A percentile compares a stretch with the other conserved stretches of the same genome.
Evolutionary conservation across 2,113 vertebrate genomes (phyloP).

Genomic region (Furnarius figulus): DNA sequence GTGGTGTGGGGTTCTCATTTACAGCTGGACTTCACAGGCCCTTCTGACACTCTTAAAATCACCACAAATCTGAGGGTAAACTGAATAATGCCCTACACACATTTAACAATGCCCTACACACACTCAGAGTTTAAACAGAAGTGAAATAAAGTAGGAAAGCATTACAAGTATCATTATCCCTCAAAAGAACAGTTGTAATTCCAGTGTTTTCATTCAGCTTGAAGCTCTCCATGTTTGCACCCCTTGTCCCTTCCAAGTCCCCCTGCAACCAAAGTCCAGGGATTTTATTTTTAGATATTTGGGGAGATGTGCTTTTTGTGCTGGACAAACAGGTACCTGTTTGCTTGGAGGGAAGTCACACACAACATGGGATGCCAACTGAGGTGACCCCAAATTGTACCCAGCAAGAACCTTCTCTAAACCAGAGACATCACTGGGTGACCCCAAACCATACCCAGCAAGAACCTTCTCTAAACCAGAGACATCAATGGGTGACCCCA

Average conservation of each 20-base stretch:
- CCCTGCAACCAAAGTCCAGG: neutral
- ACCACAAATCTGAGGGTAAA: neutral
- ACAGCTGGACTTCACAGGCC: neutral
- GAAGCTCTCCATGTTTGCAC: neutral
- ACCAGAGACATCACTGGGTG: too few species aligned
- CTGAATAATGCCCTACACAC: neutral
- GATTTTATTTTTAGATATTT: neutral
- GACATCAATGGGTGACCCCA: too few species aligned
- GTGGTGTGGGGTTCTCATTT: neutral
- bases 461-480: neutral
- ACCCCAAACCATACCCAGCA: neutral
- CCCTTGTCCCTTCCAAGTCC: neutral
- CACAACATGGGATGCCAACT: neutral
- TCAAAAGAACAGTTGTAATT: neutral
- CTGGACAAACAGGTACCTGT: neutral
- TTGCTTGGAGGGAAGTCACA: neutral
- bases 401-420: too few species aligned
- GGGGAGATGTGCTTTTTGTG: neutral
- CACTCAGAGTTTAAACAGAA: neutral
- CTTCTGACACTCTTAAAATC: neutral
- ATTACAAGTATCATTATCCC: neutral
- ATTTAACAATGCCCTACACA: neutral
- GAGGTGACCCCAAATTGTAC: neutral
- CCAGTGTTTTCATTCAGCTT: neutral
- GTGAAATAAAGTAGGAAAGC: neutral